A percentile compares a stretch with the other conserved stretches of the same genome.
Conservation (phyloP, 2,888 invertebrate genomes). For the Apomyelois bistriatella region DNA sequence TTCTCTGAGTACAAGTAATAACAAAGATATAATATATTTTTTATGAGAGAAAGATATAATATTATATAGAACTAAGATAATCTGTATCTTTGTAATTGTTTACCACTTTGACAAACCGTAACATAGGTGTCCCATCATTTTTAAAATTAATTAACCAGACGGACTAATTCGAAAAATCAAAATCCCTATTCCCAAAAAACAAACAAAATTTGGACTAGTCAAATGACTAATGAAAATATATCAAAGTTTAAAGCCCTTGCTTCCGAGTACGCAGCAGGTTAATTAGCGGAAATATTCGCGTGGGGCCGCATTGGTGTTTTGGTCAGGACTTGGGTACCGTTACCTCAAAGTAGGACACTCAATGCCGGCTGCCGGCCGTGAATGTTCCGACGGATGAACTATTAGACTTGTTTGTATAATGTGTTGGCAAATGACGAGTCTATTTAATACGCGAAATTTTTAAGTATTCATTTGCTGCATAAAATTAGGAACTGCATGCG, state of each 20-base stretch:
- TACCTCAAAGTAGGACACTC: slow-evolving; percentile 23
- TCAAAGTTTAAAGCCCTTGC: slow-evolving; percentile 42
- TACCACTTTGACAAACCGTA: too few relatives aligned
- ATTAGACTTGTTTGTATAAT: slow-evolving; percentile 2
- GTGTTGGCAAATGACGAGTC: background rate
- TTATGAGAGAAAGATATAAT: too few relatives aligned
- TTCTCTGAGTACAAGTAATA: too few relatives aligned
- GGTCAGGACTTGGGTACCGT: slow-evolving; percentile 21
- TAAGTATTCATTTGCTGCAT: too few relatives aligned
- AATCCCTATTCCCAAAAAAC: too few relatives aligned
- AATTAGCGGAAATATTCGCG: slow-evolving; percentile 55
- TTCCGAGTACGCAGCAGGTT: slow-evolving; percentile 47
- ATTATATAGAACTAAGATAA: too few relatives aligned
- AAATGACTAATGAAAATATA: slow-evolving; percentile 17
- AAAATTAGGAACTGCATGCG: too few relatives aligned
- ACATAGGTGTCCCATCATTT: too few relatives aligned
- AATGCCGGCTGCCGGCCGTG: slow-evolving; percentile 18
- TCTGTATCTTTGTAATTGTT: too few relatives aligned
- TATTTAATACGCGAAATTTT: background rate
- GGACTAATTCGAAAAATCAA: too few relatives aligned
- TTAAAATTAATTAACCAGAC: too few relatives aligned
- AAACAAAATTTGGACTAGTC: background rate
- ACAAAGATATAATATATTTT: too few relatives aligned
- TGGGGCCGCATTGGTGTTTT: slow-evolving; percentile 40
- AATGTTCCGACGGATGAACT: background rate